Conservation (phyloP, 2,797 vertebrate species). For the Gephyroberyx darwinii region DNA sequence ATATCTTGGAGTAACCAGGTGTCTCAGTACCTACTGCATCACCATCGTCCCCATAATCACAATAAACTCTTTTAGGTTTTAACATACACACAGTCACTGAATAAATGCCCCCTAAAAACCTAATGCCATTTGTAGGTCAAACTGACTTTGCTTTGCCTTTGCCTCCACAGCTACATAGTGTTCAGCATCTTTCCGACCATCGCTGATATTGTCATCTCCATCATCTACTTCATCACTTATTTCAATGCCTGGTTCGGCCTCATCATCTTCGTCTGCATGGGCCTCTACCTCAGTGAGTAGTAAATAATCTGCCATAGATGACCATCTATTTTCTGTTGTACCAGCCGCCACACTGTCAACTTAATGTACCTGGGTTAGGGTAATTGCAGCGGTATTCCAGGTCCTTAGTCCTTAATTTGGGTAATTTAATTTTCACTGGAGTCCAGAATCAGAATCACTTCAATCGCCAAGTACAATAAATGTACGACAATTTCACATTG, state of each 20-base stretch:
- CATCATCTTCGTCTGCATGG: constrained; percentile 96
- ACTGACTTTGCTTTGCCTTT: accelerated
- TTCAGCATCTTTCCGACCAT: constrained; percentile 96
- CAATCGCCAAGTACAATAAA: too few relatives aligned
- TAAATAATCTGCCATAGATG: accelerated
- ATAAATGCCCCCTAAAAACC: too few relatives aligned
- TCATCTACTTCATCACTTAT: constrained; percentile 90
- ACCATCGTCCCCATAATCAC: too few relatives aligned
- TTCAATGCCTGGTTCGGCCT: constrained; percentile 99
- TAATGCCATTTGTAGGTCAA: neutral
- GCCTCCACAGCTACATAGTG: constrained; percentile 89
- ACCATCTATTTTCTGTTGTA: neutral
- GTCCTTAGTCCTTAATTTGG: neutral
- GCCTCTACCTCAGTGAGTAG: constrained; percentile 91
- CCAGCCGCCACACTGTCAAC: neutral
- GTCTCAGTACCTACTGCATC: too few relatives aligned
- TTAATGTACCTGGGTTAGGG: neutral
- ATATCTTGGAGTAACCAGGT: too few relatives aligned
- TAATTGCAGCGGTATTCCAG: neutral
- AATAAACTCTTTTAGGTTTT: too few relatives aligned
- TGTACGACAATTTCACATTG: neutral
- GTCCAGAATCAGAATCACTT: neutral
- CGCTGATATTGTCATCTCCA: constrained; percentile 90
- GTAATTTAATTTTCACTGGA: neutral
- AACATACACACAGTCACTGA: too few relatives aligned